Evolutionary conservation across 1,140 invertebrate species (phyloP).

Genomic region (Caenorhabditis inopinata): DNA sequence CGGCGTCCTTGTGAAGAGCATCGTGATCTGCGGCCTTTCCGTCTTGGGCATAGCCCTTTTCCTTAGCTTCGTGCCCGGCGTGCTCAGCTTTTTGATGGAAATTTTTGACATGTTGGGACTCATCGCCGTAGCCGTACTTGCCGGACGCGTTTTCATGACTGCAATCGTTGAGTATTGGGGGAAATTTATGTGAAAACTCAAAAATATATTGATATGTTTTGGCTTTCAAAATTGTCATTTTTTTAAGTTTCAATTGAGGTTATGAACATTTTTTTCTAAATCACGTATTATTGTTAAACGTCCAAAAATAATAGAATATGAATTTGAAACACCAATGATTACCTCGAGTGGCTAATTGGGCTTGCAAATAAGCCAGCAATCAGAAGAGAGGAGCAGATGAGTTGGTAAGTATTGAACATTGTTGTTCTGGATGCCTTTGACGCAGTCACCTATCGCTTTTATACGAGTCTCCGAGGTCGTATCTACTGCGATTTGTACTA

Average conservation of each 20-base stretch:
- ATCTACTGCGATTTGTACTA: conserved; percentile 34
- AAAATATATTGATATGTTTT: too few species aligned
- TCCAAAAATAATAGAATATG: neutral
- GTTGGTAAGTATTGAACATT: conserved; percentile 12
- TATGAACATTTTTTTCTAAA: neutral
- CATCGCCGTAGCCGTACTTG: conserved; percentile 4
- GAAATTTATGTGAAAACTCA: too few species aligned
- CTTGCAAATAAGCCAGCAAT: neutral
- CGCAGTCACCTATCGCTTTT: neutral
- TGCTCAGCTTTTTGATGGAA: conserved; percentile 9
- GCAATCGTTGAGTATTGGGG: too few species aligned
- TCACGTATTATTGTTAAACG: too few species aligned
- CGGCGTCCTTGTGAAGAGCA: conserved; percentile 11
- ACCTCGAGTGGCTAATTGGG: conserved; percentile 10
- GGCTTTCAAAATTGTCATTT: neutral
- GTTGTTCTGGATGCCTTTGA: conserved; percentile 21
- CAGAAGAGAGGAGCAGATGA: conserved; percentile 24
- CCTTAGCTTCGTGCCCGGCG: neutral
- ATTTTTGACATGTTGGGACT: conserved; percentile 11
- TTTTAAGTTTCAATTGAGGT: neutral
- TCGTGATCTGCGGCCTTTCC: neutral
- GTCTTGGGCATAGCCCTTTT: conserved; percentile 1
- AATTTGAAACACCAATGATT: neutral
- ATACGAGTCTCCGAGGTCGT: conserved; percentile 21
- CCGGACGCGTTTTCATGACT: conserved; percentile 19